Conservation (phyloP, 2,113 vertebrate species). For the Jacana jacana region DNA sequence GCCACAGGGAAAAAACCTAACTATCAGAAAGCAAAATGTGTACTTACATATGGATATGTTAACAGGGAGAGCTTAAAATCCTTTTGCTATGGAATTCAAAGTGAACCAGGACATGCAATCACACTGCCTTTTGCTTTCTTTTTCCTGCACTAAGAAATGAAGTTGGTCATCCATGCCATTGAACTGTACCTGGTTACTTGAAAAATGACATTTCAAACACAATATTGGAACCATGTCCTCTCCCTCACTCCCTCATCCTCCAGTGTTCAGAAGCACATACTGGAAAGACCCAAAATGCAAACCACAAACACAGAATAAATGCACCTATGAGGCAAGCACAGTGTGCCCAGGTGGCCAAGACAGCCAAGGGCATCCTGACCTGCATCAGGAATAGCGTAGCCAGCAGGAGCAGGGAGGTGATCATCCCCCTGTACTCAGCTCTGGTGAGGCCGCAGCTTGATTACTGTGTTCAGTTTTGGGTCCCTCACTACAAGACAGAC, state of each 20-base stretch:
- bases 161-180: not conserved
- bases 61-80: not conserved
- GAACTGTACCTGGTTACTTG: not conserved
- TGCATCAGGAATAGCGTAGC: no score
- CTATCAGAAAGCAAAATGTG: not conserved
- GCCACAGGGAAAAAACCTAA: not conserved
- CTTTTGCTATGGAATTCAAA: not conserved
- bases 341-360: no score
- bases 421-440: no score
- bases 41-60: not conserved
- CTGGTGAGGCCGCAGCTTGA: no score
- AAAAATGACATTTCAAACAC: not conserved
- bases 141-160: not conserved
- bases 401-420: no score
- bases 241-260: not conserved
- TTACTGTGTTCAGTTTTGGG: no score
- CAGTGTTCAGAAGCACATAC: not conserved
- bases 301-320: not conserved
- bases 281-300: not conserved
- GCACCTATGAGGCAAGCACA: not conserved
- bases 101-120: not conserved
- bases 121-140: not conserved
- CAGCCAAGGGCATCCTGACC: no score
- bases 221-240: not conserved
- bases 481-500: no score